These are phyloP conservation scores for Myotis lucifugus DNA, from an alignment of 2,113 vertebrate genomes.

Conservation along the genomic window DNA sequence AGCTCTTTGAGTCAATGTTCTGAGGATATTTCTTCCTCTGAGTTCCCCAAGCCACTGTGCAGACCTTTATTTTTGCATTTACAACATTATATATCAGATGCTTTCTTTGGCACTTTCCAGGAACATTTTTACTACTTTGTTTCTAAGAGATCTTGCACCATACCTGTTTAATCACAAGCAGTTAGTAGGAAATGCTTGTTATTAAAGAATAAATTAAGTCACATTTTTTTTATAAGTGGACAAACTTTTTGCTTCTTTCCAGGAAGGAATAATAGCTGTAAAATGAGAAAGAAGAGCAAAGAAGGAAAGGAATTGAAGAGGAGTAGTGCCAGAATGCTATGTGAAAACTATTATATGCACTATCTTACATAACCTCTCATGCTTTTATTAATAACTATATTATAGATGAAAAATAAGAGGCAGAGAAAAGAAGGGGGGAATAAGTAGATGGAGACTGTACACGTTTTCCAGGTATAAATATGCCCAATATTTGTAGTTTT, in stretches of 20 bases:
- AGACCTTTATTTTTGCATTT: neutral
- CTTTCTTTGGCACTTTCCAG: neutral
- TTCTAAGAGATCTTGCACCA: neutral
- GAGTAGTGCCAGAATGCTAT: neutral
- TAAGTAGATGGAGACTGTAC: neutral
- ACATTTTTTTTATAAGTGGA: neutral
- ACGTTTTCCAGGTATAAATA: neutral
- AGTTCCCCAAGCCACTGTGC: neutral
- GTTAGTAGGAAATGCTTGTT: neutral
- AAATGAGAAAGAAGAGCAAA: neutral
- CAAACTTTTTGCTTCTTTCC: neutral
- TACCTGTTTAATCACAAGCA: neutral
- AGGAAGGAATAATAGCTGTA: neutral
- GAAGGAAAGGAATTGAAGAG: neutral
- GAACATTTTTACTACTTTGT: neutral
- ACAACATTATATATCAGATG: neutral
- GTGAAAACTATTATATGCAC: neutral
- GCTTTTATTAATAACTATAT: neutral
- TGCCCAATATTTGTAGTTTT: neutral
- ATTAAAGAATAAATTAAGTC: neutral
- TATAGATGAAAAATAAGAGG: neutral
- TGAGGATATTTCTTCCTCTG: neutral
- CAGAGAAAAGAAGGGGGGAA: neutral
- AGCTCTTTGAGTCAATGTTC: neutral
- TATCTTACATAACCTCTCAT: neutral